Evolutionary conservation across 2,888 invertebrate genomes (phyloP), one percentile per base, ranked within the genome.

Genomic region (Apomyelois bistriatella): DNA sequence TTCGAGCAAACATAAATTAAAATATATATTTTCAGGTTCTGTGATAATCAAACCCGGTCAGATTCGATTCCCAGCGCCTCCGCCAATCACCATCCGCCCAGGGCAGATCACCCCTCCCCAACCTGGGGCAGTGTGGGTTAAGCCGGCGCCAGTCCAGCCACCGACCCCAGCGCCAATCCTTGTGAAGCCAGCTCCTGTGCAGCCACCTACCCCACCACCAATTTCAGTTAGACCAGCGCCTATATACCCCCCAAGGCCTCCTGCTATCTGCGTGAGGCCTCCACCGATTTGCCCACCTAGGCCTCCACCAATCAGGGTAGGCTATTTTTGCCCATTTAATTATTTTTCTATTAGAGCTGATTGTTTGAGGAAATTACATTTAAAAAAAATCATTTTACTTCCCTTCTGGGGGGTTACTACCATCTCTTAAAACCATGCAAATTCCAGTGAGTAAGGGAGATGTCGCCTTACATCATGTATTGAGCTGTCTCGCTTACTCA

Each of bases 1-100:
- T n/a, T n/a, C n/a, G n/a, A n/a, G n/a, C n/a, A n/a, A n/a, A n/a
- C n/a, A n/a, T n/a, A n/a, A 22, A 22, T 22, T 22, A 3, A 22
- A 22, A 2, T 5, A 22, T 5, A 32, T 9, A 32, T 40, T 64
- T 65, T 5, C 73, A 86, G 85, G 83, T 5, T 63, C 75, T 15
- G 53, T 84, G 15, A 53, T 84, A 35, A 69, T 86, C 12, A 74
- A 71, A 17, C 86, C 86, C 1, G 86, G 85, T 0, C 68, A 70
- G 47, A 71, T 85, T n/a, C 66, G 76, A 10, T 85, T 83, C 66
- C 80, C 71, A 0, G 48, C 54, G 0, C 76, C 76, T 1, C 58
- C 70, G 0, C 79, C 84, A 0, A 82, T 85, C 32, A 50, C 77
- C 13, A 78, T 84, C 9, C 69, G 74, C 0, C 84, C 83, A 0